Conservation (phyloP, 1,140 invertebrate species). For the Brachionus koreanus region DNA sequence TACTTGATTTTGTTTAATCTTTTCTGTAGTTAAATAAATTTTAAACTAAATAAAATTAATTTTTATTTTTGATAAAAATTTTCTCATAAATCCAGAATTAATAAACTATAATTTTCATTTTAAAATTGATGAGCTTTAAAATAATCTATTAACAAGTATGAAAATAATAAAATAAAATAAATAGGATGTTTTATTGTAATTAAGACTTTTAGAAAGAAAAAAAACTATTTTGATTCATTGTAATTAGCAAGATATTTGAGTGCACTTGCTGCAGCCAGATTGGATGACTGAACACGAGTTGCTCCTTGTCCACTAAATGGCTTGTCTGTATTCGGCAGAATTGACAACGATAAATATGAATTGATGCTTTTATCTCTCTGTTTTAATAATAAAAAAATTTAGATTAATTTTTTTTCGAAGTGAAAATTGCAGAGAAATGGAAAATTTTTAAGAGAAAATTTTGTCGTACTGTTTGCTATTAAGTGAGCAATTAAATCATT, state of each 20-base stretch:
- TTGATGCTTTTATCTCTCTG: not conserved
- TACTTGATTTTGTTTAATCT: no score
- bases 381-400: not conserved
- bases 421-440: no score
- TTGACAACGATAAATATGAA: conserved; percentile 16
- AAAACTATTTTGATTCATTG: not conserved
- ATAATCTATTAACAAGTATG: not conserved
- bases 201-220: not conserved
- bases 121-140: not conserved
- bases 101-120: not conserved
- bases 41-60: no score
- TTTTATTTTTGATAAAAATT: not conserved
- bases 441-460: no score
- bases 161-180: no score
- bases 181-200: not conserved
- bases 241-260: not conserved
- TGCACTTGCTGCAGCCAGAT: not conserved
- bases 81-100: not conserved
- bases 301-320: conserved; percentile 28
- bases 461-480: no score
- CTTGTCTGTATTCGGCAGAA: not conserved
- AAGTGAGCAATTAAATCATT: no score
- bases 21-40: no score
- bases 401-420: not conserved
- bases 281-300: not conserved